phyloP scores from a whole-genome alignment of 1,140 invertebrate genomes.

The Stegodyphus dumicola region DNA sequence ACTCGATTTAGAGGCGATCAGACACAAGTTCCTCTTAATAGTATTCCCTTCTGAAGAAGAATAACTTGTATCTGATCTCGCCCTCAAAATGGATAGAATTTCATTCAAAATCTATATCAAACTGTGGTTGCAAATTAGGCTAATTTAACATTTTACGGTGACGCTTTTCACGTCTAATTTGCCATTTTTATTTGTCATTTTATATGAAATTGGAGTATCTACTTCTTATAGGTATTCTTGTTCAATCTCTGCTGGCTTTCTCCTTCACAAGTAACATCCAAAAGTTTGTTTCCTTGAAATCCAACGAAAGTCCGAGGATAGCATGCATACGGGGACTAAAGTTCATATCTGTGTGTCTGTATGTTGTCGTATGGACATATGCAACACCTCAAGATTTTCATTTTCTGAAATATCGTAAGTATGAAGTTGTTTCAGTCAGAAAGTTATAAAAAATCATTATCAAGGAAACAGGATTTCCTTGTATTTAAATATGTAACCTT shows the following conservation, averaged over 20 bases:
- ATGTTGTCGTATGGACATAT: slow-evolving; percentile 48
- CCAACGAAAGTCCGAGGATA: not conserved
- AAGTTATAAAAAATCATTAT: too few species aligned
- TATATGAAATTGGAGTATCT: too few species aligned
- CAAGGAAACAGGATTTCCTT: too few species aligned
- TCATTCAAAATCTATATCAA: too few species aligned
- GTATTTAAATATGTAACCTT: too few species aligned
- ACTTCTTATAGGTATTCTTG: not conserved
- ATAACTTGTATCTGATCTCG: too few species aligned
- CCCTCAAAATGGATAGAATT: too few species aligned
- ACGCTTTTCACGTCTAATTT: not conserved
- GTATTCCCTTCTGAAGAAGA: too few species aligned
- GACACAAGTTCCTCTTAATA: too few species aligned
- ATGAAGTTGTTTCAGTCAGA: not conserved
- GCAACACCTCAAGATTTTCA: slow-evolving; percentile 52
- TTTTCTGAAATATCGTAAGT: slow-evolving; percentile 55
- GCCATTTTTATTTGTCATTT: not conserved
- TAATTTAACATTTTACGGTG: too few species aligned
- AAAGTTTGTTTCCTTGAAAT: slow-evolving; percentile 10
- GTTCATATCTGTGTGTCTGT: slow-evolving; percentile 25
- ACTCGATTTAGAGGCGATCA: too few species aligned
- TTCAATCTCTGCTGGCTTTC: slow-evolving; percentile 1
- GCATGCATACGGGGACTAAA: slow-evolving; percentile 31
- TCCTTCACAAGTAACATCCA: slow-evolving; percentile 16
- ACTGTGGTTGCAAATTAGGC: too few species aligned